Percentiles rank a stretch among this genome's conserved stretches.
phyloP scores from a whole-genome alignment of 2,797 vertebrate species.

The Peromyscus eremicus region DNA sequence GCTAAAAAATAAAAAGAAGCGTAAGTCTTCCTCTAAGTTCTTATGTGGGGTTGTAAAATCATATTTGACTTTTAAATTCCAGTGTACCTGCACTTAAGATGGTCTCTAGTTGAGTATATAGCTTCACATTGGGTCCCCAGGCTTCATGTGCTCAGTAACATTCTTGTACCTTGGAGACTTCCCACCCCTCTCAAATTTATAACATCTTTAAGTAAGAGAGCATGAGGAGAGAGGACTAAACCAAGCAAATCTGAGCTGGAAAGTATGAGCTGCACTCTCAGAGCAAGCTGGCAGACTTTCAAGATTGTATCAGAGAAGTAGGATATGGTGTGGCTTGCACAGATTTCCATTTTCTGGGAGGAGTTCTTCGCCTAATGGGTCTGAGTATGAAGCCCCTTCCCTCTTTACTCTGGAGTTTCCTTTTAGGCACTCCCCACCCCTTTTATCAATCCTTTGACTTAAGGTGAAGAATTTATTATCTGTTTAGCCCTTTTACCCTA shows the following conservation, averaged over 20 bases:
- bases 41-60: neutral
- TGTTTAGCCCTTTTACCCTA: neutral
- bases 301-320: too few relatives aligned
- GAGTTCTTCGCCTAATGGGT: neutral
- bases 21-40: neutral
- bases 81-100: neutral
- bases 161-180: neutral
- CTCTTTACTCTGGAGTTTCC: neutral
- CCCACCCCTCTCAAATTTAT: neutral
- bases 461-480: neutral
- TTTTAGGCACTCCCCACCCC: neutral
- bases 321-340: neutral
- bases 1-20: neutral
- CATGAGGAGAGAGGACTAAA: neutral
- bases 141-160: accelerated
- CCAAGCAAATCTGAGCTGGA: neutral
- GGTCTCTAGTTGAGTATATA: neutral
- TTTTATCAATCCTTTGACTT: slow-evolving; percentile 2
- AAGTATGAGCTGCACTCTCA: neutral
- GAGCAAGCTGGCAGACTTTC: neutral
- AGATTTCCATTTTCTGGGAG: neutral
- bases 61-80: neutral
- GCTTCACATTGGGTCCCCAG: neutral
- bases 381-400: neutral
- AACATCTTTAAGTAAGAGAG: neutral